Evolutionary conservation across 1,140 invertebrate genomes (phyloP), one percentile per base, ranked within the genome.

Genomic region (Odontomachus brunneus): DNA sequence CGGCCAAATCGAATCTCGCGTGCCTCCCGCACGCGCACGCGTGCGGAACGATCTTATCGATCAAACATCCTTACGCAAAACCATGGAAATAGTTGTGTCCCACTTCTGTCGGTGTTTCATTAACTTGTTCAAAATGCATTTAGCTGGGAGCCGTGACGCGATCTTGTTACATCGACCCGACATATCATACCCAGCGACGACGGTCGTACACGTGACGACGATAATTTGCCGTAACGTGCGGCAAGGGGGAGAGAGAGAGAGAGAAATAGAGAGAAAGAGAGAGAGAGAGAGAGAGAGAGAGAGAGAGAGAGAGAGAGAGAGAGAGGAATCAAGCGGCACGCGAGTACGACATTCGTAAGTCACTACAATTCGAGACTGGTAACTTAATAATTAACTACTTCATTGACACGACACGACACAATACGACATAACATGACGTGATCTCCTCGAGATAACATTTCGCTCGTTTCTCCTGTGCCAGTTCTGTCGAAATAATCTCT

Each of bases 381-480:
- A 15, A 66, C 62, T 76, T 66, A 76, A 66, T 66, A 24, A 66
- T 76, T 76, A 66, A 38, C 22, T 49, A 38, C 17, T n/a, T 76
- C 60, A 76, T 66, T 38, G 49, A 33, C 62, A 62, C 26, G 53
- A 55, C 24, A 24, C 19, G 15, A 7, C 33, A 33, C 29, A 5
- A 33, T 2, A 33, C 29, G 2, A 5, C 29, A 33, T 33, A 5
- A 33, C 5, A 33, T 33, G 38, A 4, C 38, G 38, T 5, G 17
- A n/a, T 15, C 24, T 67, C 22, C 51, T 17, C 26, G 38, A 19
- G 24, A 62, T 62, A 63, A 49, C 14, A 49, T 74, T 74, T 60
- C 57, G 22, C 17, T 48, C 57, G 26, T 55, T 4, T 48, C 26
- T 62, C 11, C 44, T 44, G 38, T 11, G 38, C 38, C 9, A 3